A percentile compares a stretch with the other conserved stretches of the same genome.
phyloP scores from a whole-genome alignment of 2,113 vertebrate genomes.

The Ciconia maguari region DNA sequence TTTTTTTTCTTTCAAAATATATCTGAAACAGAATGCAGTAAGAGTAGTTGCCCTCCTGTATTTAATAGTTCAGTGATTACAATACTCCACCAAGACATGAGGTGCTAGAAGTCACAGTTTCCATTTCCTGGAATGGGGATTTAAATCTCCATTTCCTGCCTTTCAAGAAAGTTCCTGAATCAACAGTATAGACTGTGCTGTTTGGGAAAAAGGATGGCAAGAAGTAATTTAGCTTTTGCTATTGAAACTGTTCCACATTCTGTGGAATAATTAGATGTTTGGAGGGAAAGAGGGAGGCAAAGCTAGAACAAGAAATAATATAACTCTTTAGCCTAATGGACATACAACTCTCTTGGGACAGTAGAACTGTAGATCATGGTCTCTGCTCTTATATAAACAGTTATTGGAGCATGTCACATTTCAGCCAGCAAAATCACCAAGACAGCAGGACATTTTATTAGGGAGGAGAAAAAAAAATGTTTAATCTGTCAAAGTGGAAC shows the following conservation, averaged over 20 bases:
- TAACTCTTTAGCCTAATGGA: background rate
- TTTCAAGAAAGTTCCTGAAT: background rate
- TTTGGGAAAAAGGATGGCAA: background rate
- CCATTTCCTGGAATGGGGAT: background rate
- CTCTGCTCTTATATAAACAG: background rate
- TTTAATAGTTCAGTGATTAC: background rate
- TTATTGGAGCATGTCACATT: background rate
- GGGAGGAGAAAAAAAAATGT: background rate
- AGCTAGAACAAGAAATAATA: background rate
- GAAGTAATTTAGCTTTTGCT: background rate
- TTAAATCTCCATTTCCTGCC: background rate
- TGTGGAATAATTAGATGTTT: background rate
- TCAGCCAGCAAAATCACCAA: background rate
- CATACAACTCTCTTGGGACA: background rate
- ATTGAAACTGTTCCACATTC: background rate
- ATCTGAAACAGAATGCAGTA: background rate
- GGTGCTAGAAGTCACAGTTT: background rate
- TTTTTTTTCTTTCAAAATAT: background rate
- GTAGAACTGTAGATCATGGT: background rate
- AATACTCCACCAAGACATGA: background rate
- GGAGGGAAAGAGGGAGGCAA: background rate
- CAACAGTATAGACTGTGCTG: background rate
- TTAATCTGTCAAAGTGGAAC: slow-evolving; percentile 33
- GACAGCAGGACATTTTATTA: slow-evolving; percentile 46
- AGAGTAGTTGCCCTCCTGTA: background rate